Conservation (phyloP, 2,797 vertebrate species). For the Ctenosaura bakeri region DNA sequence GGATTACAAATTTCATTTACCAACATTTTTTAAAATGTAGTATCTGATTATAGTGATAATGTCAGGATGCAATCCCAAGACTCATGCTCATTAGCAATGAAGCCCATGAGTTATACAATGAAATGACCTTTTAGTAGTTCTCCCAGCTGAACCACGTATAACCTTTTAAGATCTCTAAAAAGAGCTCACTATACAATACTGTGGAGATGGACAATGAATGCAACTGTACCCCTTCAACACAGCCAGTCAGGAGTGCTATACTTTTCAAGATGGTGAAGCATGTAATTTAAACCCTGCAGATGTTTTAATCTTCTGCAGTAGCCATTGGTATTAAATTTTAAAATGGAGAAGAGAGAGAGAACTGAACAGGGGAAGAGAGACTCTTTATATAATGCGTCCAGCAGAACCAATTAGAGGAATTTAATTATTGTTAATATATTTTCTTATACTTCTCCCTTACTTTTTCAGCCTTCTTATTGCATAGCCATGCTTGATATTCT, state of each 20-base stretch:
- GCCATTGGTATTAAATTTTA: conserved; percentile 54
- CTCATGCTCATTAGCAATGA: not conserved
- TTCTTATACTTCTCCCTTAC: conserved; percentile 9
- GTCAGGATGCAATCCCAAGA: not conserved
- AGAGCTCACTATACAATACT: not conserved
- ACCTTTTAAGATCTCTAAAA: not conserved
- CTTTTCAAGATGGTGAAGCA: not conserved
- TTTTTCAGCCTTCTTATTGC: not conserved
- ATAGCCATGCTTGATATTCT: conserved; percentile 38
- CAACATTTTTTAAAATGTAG: not conserved
- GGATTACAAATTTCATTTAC: not conserved
- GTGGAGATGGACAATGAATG: not conserved
- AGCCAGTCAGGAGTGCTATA: not conserved
- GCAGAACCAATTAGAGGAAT: conserved; percentile 32
- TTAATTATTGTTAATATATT: conserved; percentile 58
- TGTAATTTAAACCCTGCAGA: not conserved
- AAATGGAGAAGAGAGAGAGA: conserved; percentile 52
- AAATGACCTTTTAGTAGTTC: not conserved
- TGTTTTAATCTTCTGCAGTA: conserved; percentile 33
- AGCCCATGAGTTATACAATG: not conserved
- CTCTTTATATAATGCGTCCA: conserved; percentile 45
- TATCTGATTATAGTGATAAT: not conserved
- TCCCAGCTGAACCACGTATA: not conserved
- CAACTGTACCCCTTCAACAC: not conserved
- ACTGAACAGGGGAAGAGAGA: not conserved